phyloP scores from a whole-genome alignment of 2,888 invertebrate genomes.

The Epirrhoe tristata region DNA sequence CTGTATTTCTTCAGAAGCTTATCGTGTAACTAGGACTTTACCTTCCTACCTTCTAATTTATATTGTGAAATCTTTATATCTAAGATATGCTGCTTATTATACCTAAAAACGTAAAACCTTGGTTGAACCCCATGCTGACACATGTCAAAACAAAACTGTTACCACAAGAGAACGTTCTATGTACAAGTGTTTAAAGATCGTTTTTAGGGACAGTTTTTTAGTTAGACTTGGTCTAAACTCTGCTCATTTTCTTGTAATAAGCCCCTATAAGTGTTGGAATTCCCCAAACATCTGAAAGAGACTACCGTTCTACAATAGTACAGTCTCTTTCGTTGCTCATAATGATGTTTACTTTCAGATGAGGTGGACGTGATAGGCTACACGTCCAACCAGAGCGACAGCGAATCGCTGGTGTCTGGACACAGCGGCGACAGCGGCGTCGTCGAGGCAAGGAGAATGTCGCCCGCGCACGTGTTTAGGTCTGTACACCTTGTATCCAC shows the following conservation, averaged over 20 bases:
- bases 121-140: too few species aligned
- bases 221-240: too few species aligned
- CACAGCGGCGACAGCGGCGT: slow-evolving; percentile 90
- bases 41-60: neutral
- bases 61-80: neutral
- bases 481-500: too few species aligned
- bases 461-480: slow-evolving; percentile 50
- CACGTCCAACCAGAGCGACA: slow-evolving; percentile 93
- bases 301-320: neutral
- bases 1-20: neutral
- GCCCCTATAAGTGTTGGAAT: too few species aligned
- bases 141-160: too few species aligned
- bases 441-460: slow-evolving; percentile 81
- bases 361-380: slow-evolving; percentile 76
- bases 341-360: slow-evolving; percentile 21
- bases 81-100: too few species aligned
- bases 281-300: too few species aligned
- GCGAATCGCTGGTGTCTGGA: slow-evolving; percentile 92
- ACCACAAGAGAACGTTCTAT: too few species aligned
- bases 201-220: too few species aligned
- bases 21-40: neutral
- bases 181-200: too few species aligned
- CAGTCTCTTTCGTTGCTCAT: neutral
- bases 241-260: too few species aligned
- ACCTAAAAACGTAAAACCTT: too few species aligned